These are phyloP conservation scores for Camptogramma bilineatum DNA, from an alignment of 2,888 invertebrate species.

Conservation along the genomic window DNA sequence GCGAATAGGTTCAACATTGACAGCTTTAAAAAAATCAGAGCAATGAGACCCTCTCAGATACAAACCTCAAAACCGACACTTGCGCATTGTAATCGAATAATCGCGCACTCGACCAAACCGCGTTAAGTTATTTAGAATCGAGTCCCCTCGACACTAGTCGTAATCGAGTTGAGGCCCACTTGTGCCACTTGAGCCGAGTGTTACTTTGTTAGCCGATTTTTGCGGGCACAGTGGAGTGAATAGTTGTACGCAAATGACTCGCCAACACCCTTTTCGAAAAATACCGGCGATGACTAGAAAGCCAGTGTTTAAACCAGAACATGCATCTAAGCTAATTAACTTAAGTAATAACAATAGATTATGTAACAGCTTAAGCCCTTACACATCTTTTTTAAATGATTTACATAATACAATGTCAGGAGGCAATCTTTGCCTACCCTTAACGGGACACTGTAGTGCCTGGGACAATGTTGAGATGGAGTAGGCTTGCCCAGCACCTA, in stretches of 20 bases:
- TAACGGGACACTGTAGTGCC: no score
- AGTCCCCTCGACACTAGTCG: constrained; percentile 75
- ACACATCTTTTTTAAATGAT: no score
- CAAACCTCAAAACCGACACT: constrained; percentile 65
- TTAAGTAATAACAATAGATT: no score
- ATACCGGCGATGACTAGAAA: constrained; percentile 21
- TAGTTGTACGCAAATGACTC: background rate
- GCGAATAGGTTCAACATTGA: no score
- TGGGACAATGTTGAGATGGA: no score
- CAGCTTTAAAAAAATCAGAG: background rate
- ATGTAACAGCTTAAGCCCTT: no score
- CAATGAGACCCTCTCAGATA: background rate
- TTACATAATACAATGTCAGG: no score
- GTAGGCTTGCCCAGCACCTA: no score
- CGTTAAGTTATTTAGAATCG: constrained; percentile 78
- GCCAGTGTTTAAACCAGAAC: no score
- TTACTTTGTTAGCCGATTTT: constrained; percentile 83
- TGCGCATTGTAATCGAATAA: constrained; percentile 82
- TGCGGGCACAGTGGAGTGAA: constrained; percentile 48
- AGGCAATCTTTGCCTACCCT: no score
- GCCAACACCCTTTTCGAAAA: background rate
- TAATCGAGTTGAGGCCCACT: constrained; percentile 1
- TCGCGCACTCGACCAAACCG: constrained; percentile 75
- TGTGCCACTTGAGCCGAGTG: constrained; percentile 70
- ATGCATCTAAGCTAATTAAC: no score